Conservation (phyloP, 2,797 vertebrate species). For the Apodemus agrarius region DNA sequence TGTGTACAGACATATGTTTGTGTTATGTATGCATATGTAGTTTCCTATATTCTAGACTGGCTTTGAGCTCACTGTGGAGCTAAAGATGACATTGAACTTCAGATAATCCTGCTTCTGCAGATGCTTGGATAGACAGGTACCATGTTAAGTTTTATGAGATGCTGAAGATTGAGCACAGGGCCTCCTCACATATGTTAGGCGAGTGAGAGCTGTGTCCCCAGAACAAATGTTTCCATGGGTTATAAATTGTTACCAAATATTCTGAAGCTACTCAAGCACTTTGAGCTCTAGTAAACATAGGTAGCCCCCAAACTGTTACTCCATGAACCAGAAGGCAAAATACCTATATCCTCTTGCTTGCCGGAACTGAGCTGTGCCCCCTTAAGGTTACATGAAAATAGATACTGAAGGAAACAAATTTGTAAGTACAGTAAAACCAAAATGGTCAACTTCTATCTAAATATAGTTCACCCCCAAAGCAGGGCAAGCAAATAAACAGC, state of each 20-base stretch:
- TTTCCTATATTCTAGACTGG: background rate
- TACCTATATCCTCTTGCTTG: background rate
- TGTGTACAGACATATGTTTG: background rate
- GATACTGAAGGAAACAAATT: slow-evolving; percentile 51
- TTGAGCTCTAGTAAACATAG: background rate
- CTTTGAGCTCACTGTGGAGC: background rate
- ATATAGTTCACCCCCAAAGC: slow-evolving; percentile 45
- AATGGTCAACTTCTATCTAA: slow-evolving; percentile 35
- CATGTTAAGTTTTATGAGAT: background rate
- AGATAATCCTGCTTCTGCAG: background rate
- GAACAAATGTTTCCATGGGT: background rate
- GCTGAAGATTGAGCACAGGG: background rate
- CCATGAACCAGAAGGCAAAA: background rate
- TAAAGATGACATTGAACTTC: background rate
- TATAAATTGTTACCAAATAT: background rate
- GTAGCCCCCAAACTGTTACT: background rate
- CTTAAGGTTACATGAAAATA: background rate
- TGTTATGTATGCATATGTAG: background rate
- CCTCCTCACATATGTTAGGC: background rate
- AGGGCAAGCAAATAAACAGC: slow-evolving; percentile 2
- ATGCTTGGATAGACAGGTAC: background rate
- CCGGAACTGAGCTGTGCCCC: background rate
- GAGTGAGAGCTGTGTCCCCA: background rate
- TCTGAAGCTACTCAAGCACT: background rate
- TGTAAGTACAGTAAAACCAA: slow-evolving; percentile 68